Conservation (phyloP, 2,888 invertebrate genomes). For the Linnaemya tessellans region DNA sequence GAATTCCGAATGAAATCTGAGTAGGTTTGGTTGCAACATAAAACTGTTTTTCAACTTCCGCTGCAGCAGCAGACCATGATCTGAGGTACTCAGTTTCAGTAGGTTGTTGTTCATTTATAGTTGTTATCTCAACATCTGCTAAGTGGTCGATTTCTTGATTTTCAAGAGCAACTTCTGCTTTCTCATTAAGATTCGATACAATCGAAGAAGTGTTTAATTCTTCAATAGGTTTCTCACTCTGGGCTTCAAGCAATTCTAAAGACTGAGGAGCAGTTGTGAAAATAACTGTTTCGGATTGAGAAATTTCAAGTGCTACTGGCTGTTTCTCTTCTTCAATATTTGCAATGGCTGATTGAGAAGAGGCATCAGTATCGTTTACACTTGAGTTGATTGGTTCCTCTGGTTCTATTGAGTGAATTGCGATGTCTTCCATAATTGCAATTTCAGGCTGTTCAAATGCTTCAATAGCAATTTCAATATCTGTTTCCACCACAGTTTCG, state of each 20-base stretch:
- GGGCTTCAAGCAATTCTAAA: not conserved
- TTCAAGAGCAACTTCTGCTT: not conserved
- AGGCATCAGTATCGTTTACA: not conserved
- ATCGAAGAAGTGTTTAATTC: not conserved
- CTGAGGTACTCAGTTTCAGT: constrained; percentile 50
- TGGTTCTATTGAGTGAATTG: not conserved
- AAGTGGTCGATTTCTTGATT: not conserved
- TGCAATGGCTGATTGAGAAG: not conserved
- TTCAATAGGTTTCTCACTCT: not conserved
- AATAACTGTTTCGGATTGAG: not conserved
- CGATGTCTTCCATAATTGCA: not conserved
- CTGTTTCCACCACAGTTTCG: not conserved
- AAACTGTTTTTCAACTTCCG: constrained; percentile 62
- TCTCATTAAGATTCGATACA: not conserved
- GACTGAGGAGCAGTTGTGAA: not conserved
- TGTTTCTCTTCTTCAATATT: not conserved
- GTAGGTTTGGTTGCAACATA: not conserved
- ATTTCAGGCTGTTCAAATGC: constrained; percentile 33
- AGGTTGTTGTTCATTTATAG: not conserved
- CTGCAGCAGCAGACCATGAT: constrained; percentile 65
- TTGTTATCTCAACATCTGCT: not conserved
- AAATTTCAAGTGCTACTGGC: not conserved
- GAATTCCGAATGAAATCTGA: not conserved
- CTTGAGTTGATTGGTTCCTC: not conserved
- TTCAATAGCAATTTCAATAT: constrained; percentile 49